Base-by-base conservation (phyloP, 1,140 invertebrate genomes). In the Mercenaria mercenaria region DNA sequence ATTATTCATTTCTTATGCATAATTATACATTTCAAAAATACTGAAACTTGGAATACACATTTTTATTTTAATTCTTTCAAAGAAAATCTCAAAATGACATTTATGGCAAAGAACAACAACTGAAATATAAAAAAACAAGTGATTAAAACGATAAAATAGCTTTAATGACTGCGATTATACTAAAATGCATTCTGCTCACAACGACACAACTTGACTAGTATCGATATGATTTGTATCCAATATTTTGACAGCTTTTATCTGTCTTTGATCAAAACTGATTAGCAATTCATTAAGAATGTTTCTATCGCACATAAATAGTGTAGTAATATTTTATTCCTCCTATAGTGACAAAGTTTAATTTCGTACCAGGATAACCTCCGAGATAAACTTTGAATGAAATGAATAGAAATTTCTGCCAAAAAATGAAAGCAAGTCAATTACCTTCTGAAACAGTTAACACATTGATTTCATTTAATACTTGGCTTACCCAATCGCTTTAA, bases 211-310 rank as follows among this genome's bases (percentile, higher is more conserved):
- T 47, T 47, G 43, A 15, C 6, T 29, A 10, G 59, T 29, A 64
- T 64, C 59, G 29, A 29, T 11, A 29, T 26, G 10, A 64, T 64
- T 4, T 72, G 37, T 72, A 72, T 39, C 67, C 67, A 72, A 72
- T 39, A 37, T 39, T 72, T 72, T 72, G 67, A 39, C 67, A 41
- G 67, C 34, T 41, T 72, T 72, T 72, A 72, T 72, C 67, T 23
- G 34, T 39, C 67, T 72, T 10, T 39, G 67, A 72, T 72, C 67
- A 72, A 39, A 39, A 39, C 37, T 39, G 67, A 72, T 72, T 72
- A 39, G 67, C 34, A 20, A 72, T 72, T 72, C 67, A 72, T 72
- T 72, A 72, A 15, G 34, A 72, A 72, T 72, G 34, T 29, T 72
- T 64, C 59, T n/a, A 64, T 29, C 18, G 67, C 67, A 37, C 29